Evolutionary conservation across 92 coral and sea anemone species (phyloP).

Genomic region (Paragorgia papillata): DNA sequence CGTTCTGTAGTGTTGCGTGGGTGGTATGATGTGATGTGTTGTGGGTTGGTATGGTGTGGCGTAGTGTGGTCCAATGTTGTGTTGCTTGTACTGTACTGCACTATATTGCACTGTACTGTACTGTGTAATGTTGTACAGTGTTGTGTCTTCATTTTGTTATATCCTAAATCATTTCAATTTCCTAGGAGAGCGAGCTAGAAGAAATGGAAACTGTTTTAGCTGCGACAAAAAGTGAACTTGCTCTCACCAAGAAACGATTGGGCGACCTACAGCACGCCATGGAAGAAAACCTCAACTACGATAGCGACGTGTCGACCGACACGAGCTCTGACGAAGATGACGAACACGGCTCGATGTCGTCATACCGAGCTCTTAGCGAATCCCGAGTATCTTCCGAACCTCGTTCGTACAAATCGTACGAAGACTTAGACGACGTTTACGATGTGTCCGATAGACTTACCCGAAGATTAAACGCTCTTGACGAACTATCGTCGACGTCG

Average conservation of each 20-base stretch:
- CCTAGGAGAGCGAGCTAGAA: slow-evolving; percentile 83
- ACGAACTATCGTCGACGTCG: slow-evolving; percentile 30
- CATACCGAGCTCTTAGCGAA: slow-evolving; percentile 52
- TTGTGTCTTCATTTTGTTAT: no score
- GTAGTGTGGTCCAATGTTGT: no score
- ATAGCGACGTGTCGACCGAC: slow-evolving; percentile 75
- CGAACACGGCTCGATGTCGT: slow-evolving; percentile 59
- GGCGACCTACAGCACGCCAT: slow-evolving; percentile 89
- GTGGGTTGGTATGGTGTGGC: no score
- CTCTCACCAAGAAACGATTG: slow-evolving; percentile 82
- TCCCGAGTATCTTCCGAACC: slow-evolving; percentile 87
- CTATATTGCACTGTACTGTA: no score
- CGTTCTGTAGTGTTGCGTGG: no score
- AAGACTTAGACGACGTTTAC: slow-evolving; percentile 75
- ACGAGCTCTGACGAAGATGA: slow-evolving; percentile 64
- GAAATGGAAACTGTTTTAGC: slow-evolving; percentile 74
- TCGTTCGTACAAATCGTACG: slow-evolving; percentile 91
- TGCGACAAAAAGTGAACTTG: slow-evolving; percentile 81
- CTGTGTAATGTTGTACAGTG: no score
- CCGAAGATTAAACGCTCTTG: slow-evolving; percentile 57
- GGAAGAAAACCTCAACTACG: slow-evolving; percentile 87
- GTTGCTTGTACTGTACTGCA: no score
- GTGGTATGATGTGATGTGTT: no score
- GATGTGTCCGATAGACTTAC: slow-evolving; percentile 61
- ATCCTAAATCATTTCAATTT: background rate